phyloP scores from a whole-genome alignment of 2,113 vertebrate genomes.

The Pachycephala philippinensis region DNA sequence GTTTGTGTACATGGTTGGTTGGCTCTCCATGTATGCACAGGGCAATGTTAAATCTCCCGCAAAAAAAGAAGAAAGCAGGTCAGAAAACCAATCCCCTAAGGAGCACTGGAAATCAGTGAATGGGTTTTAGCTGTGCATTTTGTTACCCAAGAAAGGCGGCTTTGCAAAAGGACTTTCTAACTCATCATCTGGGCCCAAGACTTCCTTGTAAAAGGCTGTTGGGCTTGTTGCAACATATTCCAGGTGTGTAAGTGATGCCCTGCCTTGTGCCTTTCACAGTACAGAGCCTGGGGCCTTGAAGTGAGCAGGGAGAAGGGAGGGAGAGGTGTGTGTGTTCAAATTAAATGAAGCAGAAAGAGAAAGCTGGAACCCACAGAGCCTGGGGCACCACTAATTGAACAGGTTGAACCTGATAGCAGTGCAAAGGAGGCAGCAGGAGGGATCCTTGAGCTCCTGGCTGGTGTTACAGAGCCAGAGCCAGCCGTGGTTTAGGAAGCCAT shows the following conservation, averaged over 20 bases:
- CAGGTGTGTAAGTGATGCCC: constrained; percentile 65
- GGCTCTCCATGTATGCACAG: neutral
- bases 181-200: neutral
- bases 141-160: neutral
- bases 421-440: neutral
- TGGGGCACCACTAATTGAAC: constrained; percentile 42
- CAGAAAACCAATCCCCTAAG: neutral
- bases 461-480: rapidly evolving
- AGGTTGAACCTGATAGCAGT: constrained; percentile 64
- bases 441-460: neutral
- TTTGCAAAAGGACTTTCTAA: constrained; percentile 52
- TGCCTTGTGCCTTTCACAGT: constrained; percentile 59
- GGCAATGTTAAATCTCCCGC: neutral
- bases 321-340: constrained; percentile 39
- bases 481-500: neutral
- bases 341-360: constrained; percentile 72
- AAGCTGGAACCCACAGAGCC: constrained; percentile 54
- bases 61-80: neutral
- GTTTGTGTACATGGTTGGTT: neutral
- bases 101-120: neutral
- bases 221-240: constrained; percentile 65
- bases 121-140: neutral
- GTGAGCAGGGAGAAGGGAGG: constrained; percentile 12
- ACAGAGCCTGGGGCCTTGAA: constrained; percentile 32
- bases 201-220: constrained; percentile 36